A percentile compares a stretch with the other conserved stretches of the same genome.
Conservation (phyloP, 92 coral and sea anemone genomes). For the Palythoa caribaeorum region DNA sequence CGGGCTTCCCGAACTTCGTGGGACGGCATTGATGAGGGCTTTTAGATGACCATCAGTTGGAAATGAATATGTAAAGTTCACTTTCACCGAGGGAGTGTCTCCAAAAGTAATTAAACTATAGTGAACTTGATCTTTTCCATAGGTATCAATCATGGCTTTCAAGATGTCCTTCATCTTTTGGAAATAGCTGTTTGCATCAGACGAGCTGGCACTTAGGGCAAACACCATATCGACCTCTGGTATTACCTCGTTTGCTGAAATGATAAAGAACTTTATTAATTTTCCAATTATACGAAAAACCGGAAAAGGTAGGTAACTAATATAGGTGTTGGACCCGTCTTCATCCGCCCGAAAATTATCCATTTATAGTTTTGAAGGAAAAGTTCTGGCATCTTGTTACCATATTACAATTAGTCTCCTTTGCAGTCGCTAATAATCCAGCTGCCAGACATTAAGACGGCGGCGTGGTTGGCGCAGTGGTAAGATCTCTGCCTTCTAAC, state of each 20-base stretch:
- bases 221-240: slow-evolving; percentile 51
- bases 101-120: slow-evolving; percentile 61
- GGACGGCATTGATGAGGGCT: slow-evolving; percentile 40
- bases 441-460: no score
- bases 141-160: slow-evolving; percentile 47
- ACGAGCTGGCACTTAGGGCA: slow-evolving; percentile 58
- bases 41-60: slow-evolving; percentile 33
- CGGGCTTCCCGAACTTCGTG: slow-evolving; percentile 39
- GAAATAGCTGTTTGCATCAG: slow-evolving; percentile 41
- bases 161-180: slow-evolving; percentile 45
- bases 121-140: slow-evolving; percentile 38
- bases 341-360: no score
- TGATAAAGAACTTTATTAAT: neutral
- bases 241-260: slow-evolving; percentile 37
- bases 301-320: neutral
- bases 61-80: slow-evolving; percentile 45
- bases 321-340: no score
- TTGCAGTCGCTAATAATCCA: no score
- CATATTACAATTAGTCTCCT: no score
- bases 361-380: neutral
- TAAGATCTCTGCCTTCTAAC: no score
- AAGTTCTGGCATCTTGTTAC: neutral
- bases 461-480: no score
- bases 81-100: slow-evolving; percentile 31
- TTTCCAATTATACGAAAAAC: neutral